phyloP scores from a whole-genome alignment of 1,140 invertebrate species.

The Euwallacea fornicatus region DNA sequence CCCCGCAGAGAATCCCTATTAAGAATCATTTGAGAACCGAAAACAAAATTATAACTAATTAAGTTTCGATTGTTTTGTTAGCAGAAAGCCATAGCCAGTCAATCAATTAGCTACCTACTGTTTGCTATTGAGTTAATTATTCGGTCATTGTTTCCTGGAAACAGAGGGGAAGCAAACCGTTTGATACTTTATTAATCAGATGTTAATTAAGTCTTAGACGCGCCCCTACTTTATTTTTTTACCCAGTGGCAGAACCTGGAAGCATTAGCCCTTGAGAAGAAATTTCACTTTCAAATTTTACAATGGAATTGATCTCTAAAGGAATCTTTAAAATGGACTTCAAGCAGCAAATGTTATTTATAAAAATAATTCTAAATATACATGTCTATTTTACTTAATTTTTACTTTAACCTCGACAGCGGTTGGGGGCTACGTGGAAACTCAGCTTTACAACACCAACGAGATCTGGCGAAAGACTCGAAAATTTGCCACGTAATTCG shows the following conservation, averaged over 20 bases:
- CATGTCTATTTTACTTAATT: too few relatives aligned
- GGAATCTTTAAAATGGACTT: too few relatives aligned
- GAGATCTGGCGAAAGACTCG: too few relatives aligned
- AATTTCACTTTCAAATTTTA: too few relatives aligned
- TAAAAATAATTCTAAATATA: too few relatives aligned
- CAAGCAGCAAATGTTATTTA: too few relatives aligned
- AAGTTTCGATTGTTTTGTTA: constrained; percentile 17
- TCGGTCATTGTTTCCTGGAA: constrained; percentile 21
- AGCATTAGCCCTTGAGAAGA: too few relatives aligned
- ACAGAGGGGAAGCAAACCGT: constrained; percentile 1
- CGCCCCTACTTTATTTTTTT: constrained; percentile 1
- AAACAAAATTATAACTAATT: constrained; percentile 20
- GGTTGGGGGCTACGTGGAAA: too few relatives aligned
- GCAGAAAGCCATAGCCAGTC: constrained; percentile 1
- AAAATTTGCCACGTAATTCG: too few relatives aligned
- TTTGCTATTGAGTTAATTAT: constrained; percentile 25
- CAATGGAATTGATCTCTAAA: too few relatives aligned
- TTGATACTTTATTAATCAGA: constrained; percentile 30
- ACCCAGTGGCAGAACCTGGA: not conserved
- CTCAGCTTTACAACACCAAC: too few relatives aligned
- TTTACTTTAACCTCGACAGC: too few relatives aligned
- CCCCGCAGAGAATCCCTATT: not conserved
- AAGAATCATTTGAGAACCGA: constrained; percentile 11
- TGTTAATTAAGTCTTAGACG: constrained; percentile 22
- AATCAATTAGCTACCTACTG: constrained; percentile 16